Percentiles rank a stretch among this genome's conserved stretches.
Conservation (phyloP, 2,113 vertebrate species). For the Platysternon megacephalum region DNA sequence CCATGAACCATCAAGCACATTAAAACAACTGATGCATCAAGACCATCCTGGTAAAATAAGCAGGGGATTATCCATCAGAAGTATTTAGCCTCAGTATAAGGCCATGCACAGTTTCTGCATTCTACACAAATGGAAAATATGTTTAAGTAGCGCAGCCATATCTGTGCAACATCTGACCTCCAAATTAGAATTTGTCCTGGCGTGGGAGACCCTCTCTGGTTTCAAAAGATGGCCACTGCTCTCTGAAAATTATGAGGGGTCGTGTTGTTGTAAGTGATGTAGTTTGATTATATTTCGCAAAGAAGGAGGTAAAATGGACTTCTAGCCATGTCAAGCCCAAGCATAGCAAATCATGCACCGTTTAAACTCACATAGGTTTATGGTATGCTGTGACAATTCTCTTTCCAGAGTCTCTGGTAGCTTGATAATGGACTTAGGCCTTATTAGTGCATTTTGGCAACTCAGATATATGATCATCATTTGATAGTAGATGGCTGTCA, state of each 20-base stretch:
- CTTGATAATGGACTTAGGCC: conserved; percentile 3
- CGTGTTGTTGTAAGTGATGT: neutral
- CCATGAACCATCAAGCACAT: neutral
- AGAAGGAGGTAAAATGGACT: neutral
- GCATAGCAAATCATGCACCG: neutral
- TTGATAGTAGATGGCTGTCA: neutral
- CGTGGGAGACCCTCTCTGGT: neutral
- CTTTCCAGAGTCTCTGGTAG: neutral
- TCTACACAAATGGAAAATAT: neutral
- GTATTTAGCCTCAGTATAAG: neutral
- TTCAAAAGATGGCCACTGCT: conserved; percentile 13
- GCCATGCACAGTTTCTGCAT: neutral
- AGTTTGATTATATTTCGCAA: conserved; percentile 9
- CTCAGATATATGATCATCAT: fast-evolving
- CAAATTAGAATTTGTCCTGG: neutral
- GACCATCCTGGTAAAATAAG: neutral
- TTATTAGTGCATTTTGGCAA: conserved; percentile 1
- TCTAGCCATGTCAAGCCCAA: neutral
- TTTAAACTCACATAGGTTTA: conserved; percentile 2
- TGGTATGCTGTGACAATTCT: neutral
- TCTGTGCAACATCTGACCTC: neutral
- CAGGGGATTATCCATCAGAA: neutral
- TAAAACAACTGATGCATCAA: neutral
- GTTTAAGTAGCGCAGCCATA: neutral
- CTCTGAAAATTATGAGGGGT: neutral